These are phyloP conservation scores for Sturmia bella DNA, from an alignment of 2,888 invertebrate species.

Conservation along the genomic window DNA sequence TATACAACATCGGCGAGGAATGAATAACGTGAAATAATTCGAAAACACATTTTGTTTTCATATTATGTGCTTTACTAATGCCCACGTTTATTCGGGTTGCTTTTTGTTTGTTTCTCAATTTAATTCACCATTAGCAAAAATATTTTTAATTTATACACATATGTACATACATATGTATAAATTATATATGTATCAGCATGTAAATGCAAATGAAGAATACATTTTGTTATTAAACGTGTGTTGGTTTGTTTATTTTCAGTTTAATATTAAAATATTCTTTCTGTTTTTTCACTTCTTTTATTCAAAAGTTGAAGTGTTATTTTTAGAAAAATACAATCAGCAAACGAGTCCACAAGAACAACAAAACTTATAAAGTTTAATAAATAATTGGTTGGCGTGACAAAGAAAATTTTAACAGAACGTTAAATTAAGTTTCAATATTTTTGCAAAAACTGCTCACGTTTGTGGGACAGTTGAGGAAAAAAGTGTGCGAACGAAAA, in stretches of 20 bases:
- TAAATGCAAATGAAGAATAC: conserved; percentile 15
- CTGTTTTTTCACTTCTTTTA: conserved; percentile 26
- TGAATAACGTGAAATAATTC: conserved; percentile 35
- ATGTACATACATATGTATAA: conserved; percentile 9
- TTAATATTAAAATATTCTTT: conserved; percentile 24
- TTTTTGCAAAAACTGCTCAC: conserved; percentile 37
- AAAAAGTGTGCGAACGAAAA: background rate
- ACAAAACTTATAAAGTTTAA: conserved; percentile 7
- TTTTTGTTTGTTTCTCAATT: conserved; percentile 20
- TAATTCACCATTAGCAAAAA: conserved; percentile 4
- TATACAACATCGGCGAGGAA: conserved; percentile 29
- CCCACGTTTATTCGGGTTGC: conserved; percentile 56
- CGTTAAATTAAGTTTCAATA: conserved; percentile 17
- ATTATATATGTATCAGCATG: background rate
- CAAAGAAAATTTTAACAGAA: conserved; percentile 5
- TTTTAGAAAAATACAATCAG: conserved; percentile 38
- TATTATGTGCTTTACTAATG: conserved; percentile 46
- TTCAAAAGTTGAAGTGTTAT: conserved; percentile 54
- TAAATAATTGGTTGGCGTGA: conserved; percentile 10
- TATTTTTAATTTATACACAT: conserved; percentile 41
- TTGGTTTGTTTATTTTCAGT: conserved; percentile 27
- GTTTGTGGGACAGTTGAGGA: conserved; percentile 13
- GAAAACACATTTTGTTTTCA: conserved; percentile 55
- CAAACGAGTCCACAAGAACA: background rate
- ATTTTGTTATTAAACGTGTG: conserved; percentile 20